Evolutionary conservation across 2,113 vertebrate genomes (phyloP).

Genomic region (Empidonax traillii): DNA sequence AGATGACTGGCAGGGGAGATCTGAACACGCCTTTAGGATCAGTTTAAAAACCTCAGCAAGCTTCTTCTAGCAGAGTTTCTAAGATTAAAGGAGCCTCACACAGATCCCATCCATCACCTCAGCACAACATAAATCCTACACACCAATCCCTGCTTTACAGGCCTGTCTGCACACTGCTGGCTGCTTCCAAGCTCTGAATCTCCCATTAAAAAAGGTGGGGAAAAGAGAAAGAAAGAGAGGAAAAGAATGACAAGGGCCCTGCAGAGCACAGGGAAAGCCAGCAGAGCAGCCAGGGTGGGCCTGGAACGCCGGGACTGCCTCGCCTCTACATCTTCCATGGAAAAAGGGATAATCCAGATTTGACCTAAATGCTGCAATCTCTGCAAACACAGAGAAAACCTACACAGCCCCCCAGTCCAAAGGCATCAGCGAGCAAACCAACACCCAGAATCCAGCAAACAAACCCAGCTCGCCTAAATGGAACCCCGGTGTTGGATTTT

Average conservation of each 20-base stretch:
- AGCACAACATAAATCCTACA: background rate
- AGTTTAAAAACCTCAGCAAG: background rate
- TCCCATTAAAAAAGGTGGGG: background rate
- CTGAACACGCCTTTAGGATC: background rate
- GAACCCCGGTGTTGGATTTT: background rate
- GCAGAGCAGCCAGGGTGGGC: background rate
- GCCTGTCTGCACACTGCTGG: background rate
- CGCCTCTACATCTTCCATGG: background rate
- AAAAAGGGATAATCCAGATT: slow-evolving; percentile 34
- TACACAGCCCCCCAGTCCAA: background rate
- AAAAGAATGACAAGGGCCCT: background rate
- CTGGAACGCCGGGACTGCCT: fast-evolving
- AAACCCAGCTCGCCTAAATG: background rate
- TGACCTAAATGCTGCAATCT: slow-evolving; percentile 29
- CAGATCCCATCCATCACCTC: background rate
- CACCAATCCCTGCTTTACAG: background rate
- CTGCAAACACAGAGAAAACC: fast-evolving
- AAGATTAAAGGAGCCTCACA: background rate
- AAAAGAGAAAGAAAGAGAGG: background rate
- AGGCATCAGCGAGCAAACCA: background rate
- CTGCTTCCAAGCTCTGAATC: background rate
- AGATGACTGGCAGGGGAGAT: background rate
- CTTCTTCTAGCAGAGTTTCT: background rate
- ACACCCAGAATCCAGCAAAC: background rate
- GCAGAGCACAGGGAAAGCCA: background rate